Percentiles rank a stretch among this genome's conserved stretches.
phyloP scores from a whole-genome alignment of 2,113 vertebrate species.

The Oreocharis arfaki region DNA sequence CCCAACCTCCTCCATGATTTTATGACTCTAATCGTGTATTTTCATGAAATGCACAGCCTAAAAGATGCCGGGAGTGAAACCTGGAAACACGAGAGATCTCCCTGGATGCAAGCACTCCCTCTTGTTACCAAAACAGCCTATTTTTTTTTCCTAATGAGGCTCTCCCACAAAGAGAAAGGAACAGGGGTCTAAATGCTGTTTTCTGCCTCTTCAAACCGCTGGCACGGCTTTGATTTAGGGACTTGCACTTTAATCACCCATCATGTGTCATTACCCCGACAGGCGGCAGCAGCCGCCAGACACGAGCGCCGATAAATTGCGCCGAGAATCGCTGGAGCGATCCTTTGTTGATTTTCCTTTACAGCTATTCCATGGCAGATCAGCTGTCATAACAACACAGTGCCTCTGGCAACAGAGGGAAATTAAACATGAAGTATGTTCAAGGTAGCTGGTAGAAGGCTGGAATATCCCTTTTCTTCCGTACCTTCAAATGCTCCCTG shows the following conservation, averaged over 20 bases:
- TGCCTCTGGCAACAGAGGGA: slow-evolving; percentile 36
- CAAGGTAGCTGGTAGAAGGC: slow-evolving; percentile 38
- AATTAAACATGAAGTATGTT: slow-evolving; percentile 65
- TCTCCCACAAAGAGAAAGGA: neutral
- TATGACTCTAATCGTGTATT: neutral
- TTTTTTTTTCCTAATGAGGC: slow-evolving; percentile 33
- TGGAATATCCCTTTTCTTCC: slow-evolving; percentile 37
- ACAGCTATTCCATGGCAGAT: slow-evolving; percentile 48
- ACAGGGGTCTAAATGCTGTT: neutral
- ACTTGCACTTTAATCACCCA: slow-evolving; percentile 61
- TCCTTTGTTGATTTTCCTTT: slow-evolving; percentile 65
- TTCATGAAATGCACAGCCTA: neutral
- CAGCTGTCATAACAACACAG: slow-evolving; percentile 31
- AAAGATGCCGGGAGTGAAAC: neutral
- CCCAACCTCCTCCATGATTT: neutral
- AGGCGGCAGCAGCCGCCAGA: slow-evolving; percentile 53
- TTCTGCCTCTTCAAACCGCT: slow-evolving; percentile 31
- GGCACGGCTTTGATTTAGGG: slow-evolving; percentile 63
- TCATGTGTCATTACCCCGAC: slow-evolving; percentile 63
- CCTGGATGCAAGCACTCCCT: neutral
- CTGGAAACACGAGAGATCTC: neutral
- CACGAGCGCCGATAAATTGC: slow-evolving; percentile 33
- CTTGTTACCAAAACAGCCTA: neutral
- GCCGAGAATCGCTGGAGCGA: slow-evolving; percentile 15
- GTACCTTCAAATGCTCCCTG: neutral